A percentile compares a stretch with the other conserved stretches of the same genome.
phyloP scores from a whole-genome alignment of 2,888 invertebrate genomes.

The Gastrophysa polygoni region DNA sequence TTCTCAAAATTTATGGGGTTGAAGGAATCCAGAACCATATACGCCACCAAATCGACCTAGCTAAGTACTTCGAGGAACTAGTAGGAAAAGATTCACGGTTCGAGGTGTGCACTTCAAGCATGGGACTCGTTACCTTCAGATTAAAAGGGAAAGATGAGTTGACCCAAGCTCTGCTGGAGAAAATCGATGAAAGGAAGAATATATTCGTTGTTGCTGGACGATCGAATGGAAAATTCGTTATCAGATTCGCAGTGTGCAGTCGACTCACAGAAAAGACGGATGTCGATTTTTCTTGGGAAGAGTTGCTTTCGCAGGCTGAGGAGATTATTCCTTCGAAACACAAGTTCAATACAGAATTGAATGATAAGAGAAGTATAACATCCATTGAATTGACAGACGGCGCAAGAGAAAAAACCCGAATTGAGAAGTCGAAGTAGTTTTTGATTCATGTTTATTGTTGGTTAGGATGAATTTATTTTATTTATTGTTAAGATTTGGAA shows the following conservation, averaged over 20 bases:
- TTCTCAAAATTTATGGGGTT: conserved; percentile 81
- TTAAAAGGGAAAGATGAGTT: conserved; percentile 74
- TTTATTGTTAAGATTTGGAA: conserved; percentile 33
- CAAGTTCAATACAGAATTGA: conserved; percentile 19
- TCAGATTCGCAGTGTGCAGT: conserved; percentile 85
- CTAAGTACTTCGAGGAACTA: conserved; percentile 79
- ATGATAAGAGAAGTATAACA: conserved; percentile 31
- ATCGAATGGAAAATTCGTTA: conserved; percentile 69
- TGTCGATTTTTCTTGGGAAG: conserved; percentile 72
- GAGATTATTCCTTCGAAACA: conserved; percentile 37
- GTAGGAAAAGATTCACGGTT: conserved; percentile 77
- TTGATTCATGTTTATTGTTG: conserved; percentile 6
- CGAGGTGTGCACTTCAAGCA: conserved; percentile 65
- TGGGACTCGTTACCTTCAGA: conserved; percentile 86
- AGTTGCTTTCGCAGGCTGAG: conserved; percentile 44
- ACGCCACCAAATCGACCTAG: conserved; percentile 75
- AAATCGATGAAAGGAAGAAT: conserved; percentile 75
- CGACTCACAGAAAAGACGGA: conserved; percentile 72
- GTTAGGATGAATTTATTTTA: conserved; percentile 23
- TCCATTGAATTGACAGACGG: conserved; percentile 29
- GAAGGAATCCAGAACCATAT: conserved; percentile 81
- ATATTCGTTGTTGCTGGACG: conserved; percentile 83
- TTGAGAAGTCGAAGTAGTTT: conserved; percentile 45
- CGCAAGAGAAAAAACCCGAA: conserved; percentile 38
- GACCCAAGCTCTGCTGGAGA: conserved; percentile 74